Evolutionary conservation across 2,113 vertebrate species (phyloP).

Genomic region (Felis chaus): DNA sequence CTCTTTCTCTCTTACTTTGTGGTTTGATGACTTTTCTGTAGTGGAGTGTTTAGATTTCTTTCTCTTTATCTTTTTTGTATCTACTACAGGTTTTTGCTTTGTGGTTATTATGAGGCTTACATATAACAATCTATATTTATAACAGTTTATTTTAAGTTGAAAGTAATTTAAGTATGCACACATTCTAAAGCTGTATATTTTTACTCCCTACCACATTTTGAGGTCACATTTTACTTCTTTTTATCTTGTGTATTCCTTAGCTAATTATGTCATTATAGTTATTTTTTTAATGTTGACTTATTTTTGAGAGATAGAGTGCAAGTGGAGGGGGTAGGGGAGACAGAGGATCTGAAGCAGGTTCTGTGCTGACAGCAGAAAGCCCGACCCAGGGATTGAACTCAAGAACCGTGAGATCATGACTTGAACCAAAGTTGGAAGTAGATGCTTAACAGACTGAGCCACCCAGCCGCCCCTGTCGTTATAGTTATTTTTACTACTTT

Average conservation of each 20-base stretch:
- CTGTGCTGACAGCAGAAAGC: too few relatives aligned
- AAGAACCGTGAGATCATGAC: not conserved
- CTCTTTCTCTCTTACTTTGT: not conserved
- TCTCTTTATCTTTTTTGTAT: not conserved
- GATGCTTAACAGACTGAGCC: not conserved
- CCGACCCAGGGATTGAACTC: not conserved
- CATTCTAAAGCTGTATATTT: not conserved
- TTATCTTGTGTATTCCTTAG: not conserved
- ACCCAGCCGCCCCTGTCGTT: not conserved
- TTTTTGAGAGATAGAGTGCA: not conserved
- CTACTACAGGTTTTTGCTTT: not conserved
- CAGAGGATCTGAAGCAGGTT: not conserved
- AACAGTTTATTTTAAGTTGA: not conserved
- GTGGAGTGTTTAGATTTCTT: not conserved
- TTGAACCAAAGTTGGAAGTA: not conserved
- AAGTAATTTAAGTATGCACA: not conserved
- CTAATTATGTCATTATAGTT: not conserved
- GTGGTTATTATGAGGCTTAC: not conserved
- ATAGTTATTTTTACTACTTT: not conserved
- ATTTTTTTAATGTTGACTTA: not conserved
- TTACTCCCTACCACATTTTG: not conserved
- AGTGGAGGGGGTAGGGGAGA: too few relatives aligned
- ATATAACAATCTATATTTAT: not conserved
- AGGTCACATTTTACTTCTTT: not conserved
- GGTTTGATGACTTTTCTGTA: not conserved